These are phyloP conservation scores for Lepidocolaptes lacrymiger DNA, from an alignment of 2,797 vertebrate genomes.

Conservation along the genomic window DNA sequence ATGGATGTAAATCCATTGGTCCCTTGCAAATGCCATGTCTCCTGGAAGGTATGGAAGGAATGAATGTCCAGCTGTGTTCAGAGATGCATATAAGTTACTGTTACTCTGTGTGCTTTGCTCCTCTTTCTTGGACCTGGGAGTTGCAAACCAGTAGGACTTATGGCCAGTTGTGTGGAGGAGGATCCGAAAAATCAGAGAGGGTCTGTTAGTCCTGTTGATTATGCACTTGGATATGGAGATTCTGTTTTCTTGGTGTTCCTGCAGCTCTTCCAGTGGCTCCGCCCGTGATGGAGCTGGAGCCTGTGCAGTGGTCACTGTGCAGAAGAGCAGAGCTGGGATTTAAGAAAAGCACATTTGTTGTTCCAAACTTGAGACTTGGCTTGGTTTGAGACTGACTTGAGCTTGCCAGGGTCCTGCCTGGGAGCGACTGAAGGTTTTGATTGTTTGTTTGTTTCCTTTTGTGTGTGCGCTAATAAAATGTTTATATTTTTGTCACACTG, in stretches of 20 bases:
- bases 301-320: background rate
- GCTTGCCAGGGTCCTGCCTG: background rate
- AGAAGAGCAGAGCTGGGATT: background rate
- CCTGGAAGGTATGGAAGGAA: background rate
- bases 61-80: background rate
- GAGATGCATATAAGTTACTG: background rate
- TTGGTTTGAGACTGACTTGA: background rate
- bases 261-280: background rate
- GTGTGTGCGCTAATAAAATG: background rate
- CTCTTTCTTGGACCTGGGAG: background rate
- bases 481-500: background rate
- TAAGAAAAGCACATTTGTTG: background rate
- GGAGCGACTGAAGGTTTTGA: background rate
- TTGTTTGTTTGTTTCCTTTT: background rate
- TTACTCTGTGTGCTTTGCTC: background rate
- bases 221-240: background rate
- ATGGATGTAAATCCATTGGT: background rate
- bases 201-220: background rate
- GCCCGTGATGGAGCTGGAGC: background rate
- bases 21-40: background rate
- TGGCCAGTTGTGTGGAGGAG: background rate
- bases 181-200: rapidly evolving
- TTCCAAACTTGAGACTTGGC: background rate
- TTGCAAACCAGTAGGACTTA: background rate
- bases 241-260: background rate